Evolutionary conservation across 92 coral and sea anemone genomes (phyloP), one percentile per base, ranked within the genome.

Genomic region (Porites cylindrica): DNA sequence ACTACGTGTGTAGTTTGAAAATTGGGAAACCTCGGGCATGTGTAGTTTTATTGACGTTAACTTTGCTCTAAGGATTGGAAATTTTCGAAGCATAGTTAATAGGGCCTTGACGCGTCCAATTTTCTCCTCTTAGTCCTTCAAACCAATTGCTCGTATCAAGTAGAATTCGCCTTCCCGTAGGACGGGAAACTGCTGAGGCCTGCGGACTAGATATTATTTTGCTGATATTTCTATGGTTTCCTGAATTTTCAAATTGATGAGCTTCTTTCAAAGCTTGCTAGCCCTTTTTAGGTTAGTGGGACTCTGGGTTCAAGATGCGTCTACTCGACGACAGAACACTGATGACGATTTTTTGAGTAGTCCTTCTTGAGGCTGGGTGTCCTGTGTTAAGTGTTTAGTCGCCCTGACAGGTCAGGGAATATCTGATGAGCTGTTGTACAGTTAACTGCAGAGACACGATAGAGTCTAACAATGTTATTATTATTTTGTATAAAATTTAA

Each of bases 341-440:
- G 6, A 4, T 38, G 6, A 38, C 6, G 47, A 38, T 38, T 38
- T 51, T 2, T 73, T 5, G 53, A 73, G 61, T 73, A 19, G 53
- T 18, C 10, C 2, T 73, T 16, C 61, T 21, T 47, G 43, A 20
- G 43, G 18, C 18, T 52, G 78, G 65, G 62, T 52, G 50, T 8
- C 75, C 84, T 66, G 54, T 54, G 77, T 69, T 29, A n/a, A 58
- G 79, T 72, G 72, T 83, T 83, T 51, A 83, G 75, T 78, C 75
- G 59, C 59, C 20, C 7, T 72, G 87, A 83, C 71, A 38, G 81
- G 81, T 83, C 87, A 50, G 81, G 87, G 50, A 64, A 83, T 38
- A 38, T 72, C 81, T 60, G 51, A 69, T 82, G 79, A 82, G 63
- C 86, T 82, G 86, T 82, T 82, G 86, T 82, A 82, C 86, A 82